These are phyloP conservation scores for Myopa tessellatipennis DNA, from an alignment of 2,888 invertebrate genomes.

Conservation along the genomic window DNA sequence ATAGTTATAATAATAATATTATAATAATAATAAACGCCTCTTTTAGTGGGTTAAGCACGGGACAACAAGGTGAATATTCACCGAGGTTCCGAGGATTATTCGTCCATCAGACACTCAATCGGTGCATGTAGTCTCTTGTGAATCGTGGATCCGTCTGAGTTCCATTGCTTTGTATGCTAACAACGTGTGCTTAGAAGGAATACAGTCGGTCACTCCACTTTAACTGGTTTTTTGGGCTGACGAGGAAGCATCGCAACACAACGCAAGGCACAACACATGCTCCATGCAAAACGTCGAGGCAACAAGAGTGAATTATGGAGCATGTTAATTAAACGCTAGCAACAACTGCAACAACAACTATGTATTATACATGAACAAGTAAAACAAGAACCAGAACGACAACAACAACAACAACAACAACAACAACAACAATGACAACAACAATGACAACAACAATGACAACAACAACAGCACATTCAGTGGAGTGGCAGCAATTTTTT, in stretches of 20 bases:
- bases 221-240: not conserved
- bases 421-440: not conserved
- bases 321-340: conserved; percentile 17
- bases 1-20: too few species aligned
- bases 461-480: not conserved
- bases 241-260: not conserved
- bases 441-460: conserved; percentile 16
- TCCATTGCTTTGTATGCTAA: too few species aligned
- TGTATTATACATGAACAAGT: not conserved
- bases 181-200: too few species aligned
- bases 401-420: conserved; percentile 11
- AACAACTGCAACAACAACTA: not conserved
- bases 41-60: too few species aligned
- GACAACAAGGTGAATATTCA: too few species aligned
- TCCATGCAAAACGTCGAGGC: not conserved
- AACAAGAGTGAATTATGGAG: conserved; percentile 25
- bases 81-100: too few species aligned
- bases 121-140: too few species aligned
- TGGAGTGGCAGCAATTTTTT: not conserved
- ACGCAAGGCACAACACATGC: not conserved
- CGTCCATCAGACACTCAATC: too few species aligned
- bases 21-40: too few species aligned
- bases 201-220: too few species aligned
- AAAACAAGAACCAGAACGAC: conserved; percentile 7
- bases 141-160: too few species aligned